phyloP scores from a whole-genome alignment of 2,797 vertebrate species.

The Acomys russatus region DNA sequence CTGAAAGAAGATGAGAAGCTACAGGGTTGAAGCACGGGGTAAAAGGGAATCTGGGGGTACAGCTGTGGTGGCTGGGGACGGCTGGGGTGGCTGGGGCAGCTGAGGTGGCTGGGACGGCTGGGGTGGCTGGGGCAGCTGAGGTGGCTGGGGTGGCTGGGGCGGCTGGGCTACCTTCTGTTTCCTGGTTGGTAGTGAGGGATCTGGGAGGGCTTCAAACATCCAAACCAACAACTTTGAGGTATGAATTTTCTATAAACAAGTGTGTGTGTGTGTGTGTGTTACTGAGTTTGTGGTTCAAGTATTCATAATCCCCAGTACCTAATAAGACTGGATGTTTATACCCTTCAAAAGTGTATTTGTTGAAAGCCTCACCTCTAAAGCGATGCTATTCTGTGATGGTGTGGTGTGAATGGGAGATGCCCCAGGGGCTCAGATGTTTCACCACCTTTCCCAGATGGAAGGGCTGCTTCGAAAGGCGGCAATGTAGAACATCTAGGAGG shows the following conservation, averaged over 20 bases:
- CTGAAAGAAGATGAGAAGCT: conserved; percentile 26
- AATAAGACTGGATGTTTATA: neutral
- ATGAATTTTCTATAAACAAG: conserved; percentile 17
- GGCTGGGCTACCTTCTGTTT: neutral
- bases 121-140: neutral
- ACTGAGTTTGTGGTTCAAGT: neutral
- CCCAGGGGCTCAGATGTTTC: neutral
- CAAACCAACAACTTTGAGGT: neutral
- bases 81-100: neutral
- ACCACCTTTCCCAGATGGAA: neutral
- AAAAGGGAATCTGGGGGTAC: neutral
- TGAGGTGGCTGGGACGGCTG: neutral
- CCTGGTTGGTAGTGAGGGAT: neutral
- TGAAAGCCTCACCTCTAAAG: neutral
- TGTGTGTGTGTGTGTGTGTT: neutral
- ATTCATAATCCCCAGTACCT: neutral
- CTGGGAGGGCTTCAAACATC: neutral
- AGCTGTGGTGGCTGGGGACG: neutral
- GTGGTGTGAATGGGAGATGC: neutral
- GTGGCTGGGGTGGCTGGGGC: neutral
- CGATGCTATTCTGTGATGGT: too few species aligned
- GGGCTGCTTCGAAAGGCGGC: neutral
- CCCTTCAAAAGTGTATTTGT: neutral
- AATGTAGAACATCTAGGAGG: neutral
- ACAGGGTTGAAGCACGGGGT: neutral